These are phyloP conservation scores for Neosilurus hyrtlii DNA, from an alignment of 2,797 vertebrate species.

Conservation along the genomic window DNA sequence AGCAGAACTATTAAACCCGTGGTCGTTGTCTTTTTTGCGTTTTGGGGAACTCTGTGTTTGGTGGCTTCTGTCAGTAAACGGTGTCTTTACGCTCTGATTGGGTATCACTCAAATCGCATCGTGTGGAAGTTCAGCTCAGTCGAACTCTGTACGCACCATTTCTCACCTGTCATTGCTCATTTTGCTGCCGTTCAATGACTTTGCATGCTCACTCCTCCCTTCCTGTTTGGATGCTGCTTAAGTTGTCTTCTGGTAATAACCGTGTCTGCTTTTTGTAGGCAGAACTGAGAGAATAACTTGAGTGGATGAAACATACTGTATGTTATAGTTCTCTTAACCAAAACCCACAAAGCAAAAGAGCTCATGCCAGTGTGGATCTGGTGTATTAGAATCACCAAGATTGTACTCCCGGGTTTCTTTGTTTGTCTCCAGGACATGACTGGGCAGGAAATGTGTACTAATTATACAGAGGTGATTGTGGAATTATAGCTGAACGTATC, in stretches of 20 bases:
- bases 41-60: too few species aligned
- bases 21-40: too few species aligned
- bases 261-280: not conserved
- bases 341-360: not conserved
- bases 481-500: not conserved
- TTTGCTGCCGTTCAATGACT: too few species aligned
- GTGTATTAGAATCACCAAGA: not conserved
- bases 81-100: too few species aligned
- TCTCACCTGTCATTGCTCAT: too few species aligned
- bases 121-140: too few species aligned
- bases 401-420: not conserved
- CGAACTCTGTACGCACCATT: too few species aligned
- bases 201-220: too few species aligned
- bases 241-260: not conserved
- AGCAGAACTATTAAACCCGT: too few species aligned
- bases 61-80: too few species aligned
- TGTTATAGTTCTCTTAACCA: not conserved
- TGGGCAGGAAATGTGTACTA: not conserved
- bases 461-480: not conserved
- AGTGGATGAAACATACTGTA: not conserved
- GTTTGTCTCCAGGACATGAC: not conserved
- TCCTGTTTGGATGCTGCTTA: too few species aligned
- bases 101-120: too few species aligned
- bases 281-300: not conserved
- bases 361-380: not conserved